Evolutionary conservation across 2,113 vertebrate genomes (phyloP), one percentile per base, ranked within the genome.

Genomic region (Boulengeromyrus knoepffleri): DNA sequence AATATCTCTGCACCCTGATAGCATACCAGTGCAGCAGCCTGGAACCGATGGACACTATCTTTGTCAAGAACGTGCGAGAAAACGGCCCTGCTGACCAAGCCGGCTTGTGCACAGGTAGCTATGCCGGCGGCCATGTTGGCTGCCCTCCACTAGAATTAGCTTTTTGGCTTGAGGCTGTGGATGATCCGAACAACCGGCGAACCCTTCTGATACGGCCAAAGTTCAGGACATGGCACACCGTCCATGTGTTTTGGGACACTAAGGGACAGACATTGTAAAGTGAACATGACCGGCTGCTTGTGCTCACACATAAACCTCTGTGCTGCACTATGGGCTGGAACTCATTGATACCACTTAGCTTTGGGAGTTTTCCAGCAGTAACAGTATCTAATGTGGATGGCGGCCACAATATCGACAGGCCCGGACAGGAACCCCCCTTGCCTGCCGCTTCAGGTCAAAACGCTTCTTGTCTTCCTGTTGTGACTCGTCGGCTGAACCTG

Each of bases 31-130:
- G 93, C 92, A 91, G 93, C 92, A 97, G 95, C 0, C 93, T 99
- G 97, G 98, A 99, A 95, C 98, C 98, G 17, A 97, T 99, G 99
- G 99, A 99, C 93, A 99, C 99, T 94, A 99, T 99, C 93, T 99
- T 99, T 90, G 99, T 99, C 89, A 99, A 99, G 96, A 98, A 95
- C 19, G 98, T 99, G 95, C 96, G 97, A 94, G 98, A 98, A 46
- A 97, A 96, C 0, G 98, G 99, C 89, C 98, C 99, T 0, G 99
- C 99, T 10, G 97, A 99, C 90, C 95, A 95, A 93, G 98, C 98
- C 0, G 99, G 99, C 87, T 94, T 99, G 87, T 97, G 97, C 92
- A 98, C 98, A 92, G 99, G 99, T 99, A 95, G 93, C 91, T 46
- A 39, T 46, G 47, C 58, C 36, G 17, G n/a, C 17, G 62, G 83